Conservation (phyloP, 2,888 invertebrate genomes). For the Hartigia nigra region DNA sequence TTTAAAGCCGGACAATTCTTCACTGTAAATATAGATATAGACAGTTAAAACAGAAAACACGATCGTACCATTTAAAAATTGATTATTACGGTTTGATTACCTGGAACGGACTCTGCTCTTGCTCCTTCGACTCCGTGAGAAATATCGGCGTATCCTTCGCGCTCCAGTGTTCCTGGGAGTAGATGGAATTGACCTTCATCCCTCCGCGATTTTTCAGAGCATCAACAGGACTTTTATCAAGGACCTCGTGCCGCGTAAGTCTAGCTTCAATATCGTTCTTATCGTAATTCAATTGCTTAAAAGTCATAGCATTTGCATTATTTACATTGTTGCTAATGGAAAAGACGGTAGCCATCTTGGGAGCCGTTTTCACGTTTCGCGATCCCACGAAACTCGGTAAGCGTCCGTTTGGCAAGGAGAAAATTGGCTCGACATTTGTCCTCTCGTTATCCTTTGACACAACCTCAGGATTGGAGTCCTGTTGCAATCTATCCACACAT, state of each 20-base stretch:
- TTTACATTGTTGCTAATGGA: constrained; percentile 14
- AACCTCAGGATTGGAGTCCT: neutral
- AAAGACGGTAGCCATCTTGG: constrained; percentile 25
- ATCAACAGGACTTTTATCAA: neutral
- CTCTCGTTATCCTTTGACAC: constrained; percentile 10
- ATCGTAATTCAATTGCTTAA: constrained; percentile 39
- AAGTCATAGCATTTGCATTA: constrained; percentile 20
- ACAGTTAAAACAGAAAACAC: neutral
- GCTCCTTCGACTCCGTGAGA: constrained; percentile 52
- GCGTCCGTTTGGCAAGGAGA: constrained; percentile 30
- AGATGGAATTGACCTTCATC: constrained; percentile 63
- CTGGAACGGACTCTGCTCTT: constrained; percentile 51
- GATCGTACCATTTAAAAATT: neutral
- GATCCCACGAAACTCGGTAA: constrained; percentile 29
- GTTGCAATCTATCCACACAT: neutral
- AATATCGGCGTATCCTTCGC: constrained; percentile 53
- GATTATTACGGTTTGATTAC: constrained; percentile 36
- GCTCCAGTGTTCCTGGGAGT: constrained; percentile 60
- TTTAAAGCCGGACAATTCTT: neutral
- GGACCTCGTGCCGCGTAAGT: constrained; percentile 38
- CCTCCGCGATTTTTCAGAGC: constrained; percentile 40
- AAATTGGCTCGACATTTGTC: constrained; percentile 33
- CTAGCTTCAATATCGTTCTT: constrained; percentile 45
- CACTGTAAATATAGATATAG: neutral
- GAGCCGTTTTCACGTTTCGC: constrained; percentile 15